Evolutionary conservation across 2,888 invertebrate genomes (phyloP).

Genomic region (Lampropteryx suffumata): DNA sequence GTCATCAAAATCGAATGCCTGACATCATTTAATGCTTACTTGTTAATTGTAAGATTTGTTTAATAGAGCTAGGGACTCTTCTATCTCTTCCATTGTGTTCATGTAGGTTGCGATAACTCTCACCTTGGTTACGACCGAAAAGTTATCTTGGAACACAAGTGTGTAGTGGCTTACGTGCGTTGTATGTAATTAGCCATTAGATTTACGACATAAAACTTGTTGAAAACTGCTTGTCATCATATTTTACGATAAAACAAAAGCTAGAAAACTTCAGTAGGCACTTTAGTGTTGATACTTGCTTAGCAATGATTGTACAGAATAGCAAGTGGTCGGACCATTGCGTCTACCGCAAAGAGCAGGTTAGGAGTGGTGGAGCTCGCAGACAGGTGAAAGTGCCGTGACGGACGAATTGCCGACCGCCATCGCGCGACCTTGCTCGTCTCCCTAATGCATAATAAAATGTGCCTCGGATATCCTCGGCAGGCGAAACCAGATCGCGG

Average conservation of each 20-base stretch:
- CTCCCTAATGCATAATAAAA: slow-evolving; percentile 43
- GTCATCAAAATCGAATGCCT: too few relatives aligned
- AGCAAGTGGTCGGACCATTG: slow-evolving; percentile 21
- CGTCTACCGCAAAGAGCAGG: slow-evolving; percentile 30
- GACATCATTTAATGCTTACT: too few relatives aligned
- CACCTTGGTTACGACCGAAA: slow-evolving; percentile 13
- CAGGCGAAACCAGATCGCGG: slow-evolving; percentile 19
- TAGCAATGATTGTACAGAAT: slow-evolving; percentile 1
- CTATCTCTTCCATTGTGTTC: not conserved
- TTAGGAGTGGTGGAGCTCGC: slow-evolving; percentile 35
- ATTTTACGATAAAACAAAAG: slow-evolving; percentile 14
- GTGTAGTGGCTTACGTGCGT: slow-evolving; percentile 8
- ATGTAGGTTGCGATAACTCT: slow-evolving; percentile 12
- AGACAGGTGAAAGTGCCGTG: slow-evolving; percentile 68
- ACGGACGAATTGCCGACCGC: slow-evolving; percentile 38
- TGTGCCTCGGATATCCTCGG: slow-evolving; percentile 39
- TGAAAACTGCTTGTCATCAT: slow-evolving; percentile 6
- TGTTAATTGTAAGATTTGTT: slow-evolving; percentile 4
- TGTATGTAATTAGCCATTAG: slow-evolving; percentile 16
- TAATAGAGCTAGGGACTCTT: too few relatives aligned
- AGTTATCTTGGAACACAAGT: slow-evolving; percentile 11
- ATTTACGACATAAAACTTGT: slow-evolving; percentile 9
- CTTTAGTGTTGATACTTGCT: too few relatives aligned
- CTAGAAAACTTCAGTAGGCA: slow-evolving; percentile 20
- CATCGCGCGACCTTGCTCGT: slow-evolving; percentile 63